These are phyloP conservation scores for Linepithema humile DNA, from an alignment of 1,140 invertebrate species.

Conservation along the genomic window DNA sequence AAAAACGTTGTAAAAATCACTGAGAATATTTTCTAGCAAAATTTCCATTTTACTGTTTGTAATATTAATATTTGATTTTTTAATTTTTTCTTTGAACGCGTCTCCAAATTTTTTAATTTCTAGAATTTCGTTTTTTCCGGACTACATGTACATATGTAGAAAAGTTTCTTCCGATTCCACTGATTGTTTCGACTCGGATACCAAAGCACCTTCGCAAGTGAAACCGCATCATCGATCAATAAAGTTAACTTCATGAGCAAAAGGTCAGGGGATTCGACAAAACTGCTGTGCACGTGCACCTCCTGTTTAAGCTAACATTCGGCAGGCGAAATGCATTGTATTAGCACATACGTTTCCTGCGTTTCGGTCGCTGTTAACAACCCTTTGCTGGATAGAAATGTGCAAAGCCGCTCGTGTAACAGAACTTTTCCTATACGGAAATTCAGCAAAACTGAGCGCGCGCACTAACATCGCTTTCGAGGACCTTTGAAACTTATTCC, in stretches of 20 bases:
- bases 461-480: conserved; percentile 68
- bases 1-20: not conserved
- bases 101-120: too few relatives aligned
- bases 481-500: conserved; percentile 78
- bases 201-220: conserved; percentile 27
- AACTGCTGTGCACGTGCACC: conserved; percentile 62
- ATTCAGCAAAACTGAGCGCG: conserved; percentile 76
- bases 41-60: not conserved
- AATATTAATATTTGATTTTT: too few relatives aligned
- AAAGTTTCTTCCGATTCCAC: not conserved
- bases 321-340: conserved; percentile 50
- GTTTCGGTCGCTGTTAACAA: conserved; percentile 38
- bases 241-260: conserved; percentile 67
- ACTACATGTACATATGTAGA: not conserved
- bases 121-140: too few relatives aligned
- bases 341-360: conserved; percentile 67
- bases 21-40: not conserved
- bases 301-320: conserved; percentile 67
- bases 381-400: conserved; percentile 28
- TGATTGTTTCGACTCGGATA: not conserved
- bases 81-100: too few relatives aligned
- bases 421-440: conserved; percentile 77
- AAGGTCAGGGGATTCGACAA: conserved; percentile 70
- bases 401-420: conserved; percentile 58
- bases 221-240: conserved; percentile 70